Evolutionary conservation across 2,888 invertebrate species (phyloP), one percentile per base, ranked within the genome.

Genomic region (Calameuta pallipes): DNA sequence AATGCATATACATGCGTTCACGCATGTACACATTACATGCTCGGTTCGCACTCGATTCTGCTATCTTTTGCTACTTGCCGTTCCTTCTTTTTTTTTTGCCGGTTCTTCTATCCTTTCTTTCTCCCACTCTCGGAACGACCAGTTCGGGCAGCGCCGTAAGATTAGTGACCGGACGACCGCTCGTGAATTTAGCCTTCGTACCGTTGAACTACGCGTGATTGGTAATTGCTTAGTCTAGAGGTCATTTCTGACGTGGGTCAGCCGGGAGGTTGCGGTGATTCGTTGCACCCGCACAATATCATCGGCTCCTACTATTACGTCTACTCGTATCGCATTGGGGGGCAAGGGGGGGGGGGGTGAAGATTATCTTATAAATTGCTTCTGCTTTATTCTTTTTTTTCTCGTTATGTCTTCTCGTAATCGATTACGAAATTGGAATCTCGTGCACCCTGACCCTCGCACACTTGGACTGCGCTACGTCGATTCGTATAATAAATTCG

Each of bases 211-310:
- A 80, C 76, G 76, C 80, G 81, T 84, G 86, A 86, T 85, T 86
- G 85, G 82, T 85, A 85, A 85, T 85, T 86, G 85, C 76, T 79
- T 77, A 81, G 80, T 74, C 82, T 82, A 80, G 71, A 71, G 71
- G 71, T 71, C 71, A 34, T 71, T 23, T 34, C 31, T 71, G 71
- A 34, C 71, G 71, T 31, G 33, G 71, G 71, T 33, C 71, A 56
- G 56, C 71, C 23, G 56, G 71, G 71, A 71, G 33, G 71, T 71
- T 34, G 71, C 33, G 34, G 13, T 12, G 71, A 71, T 71, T 71
- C 33, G 71, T 33, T 71, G 71, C 71, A 71, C 71, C 33, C 56
- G 56, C 56, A 56, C 56, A 23, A 56, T 23, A 56, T 56, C 56
- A 9, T 56, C 23, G 56, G 2, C 56, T 56, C 23, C 56, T 23